Base-by-base conservation (phyloP, 2,797 vertebrate genomes). In the Sebastes cheni region DNA sequence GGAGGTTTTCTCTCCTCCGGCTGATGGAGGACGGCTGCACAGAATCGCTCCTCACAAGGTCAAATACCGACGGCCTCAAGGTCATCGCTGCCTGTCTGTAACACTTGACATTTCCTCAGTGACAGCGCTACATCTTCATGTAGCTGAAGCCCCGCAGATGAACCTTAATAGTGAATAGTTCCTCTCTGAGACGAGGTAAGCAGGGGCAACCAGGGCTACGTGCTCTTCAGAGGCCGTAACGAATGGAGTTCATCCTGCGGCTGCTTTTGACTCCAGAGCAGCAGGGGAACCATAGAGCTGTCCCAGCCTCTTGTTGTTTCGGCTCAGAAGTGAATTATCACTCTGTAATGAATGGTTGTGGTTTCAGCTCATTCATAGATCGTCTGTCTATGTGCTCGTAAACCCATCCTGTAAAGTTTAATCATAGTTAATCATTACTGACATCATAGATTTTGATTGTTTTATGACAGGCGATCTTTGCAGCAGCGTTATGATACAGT, bases 131-230 rank as follows among this genome's bases (percentile, higher is more conserved):
- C n/a, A 5, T 61, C 75, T 68, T 67, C 32, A 23, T 13, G 13
- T 13, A 39, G 72, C 67, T 13, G 5, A 29, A 29, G 71, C 52
- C 59, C 71, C 30, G 5, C 67, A 13, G 50, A 79, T 42, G 61
- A 83, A 81, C 61, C 20, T 7, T 1, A 50, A 50, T 50, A 20
- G 29, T 30, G 68, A 84, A 83, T 87, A 81, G 76, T 77, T 89
- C 67, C 69, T 27, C 62, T 61, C 14, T 14, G 22, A 67, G 36
- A 66, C 1, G 6, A 59, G 62, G 83, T 81, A 78, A 73, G 56
- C 84, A 30, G 80, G 81, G 87, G 76, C 77, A 86, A 88, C 88
- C 72, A 2, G 2, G 42, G 83, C 46, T 34, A 67, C 3, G 8
- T 2, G 2, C 52, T 78, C 34, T 46, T 73, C 60, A 82, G 55